Evolutionary conservation across 2,888 invertebrate genomes (phyloP).

Genomic region (Geotrupes spiniger): DNA sequence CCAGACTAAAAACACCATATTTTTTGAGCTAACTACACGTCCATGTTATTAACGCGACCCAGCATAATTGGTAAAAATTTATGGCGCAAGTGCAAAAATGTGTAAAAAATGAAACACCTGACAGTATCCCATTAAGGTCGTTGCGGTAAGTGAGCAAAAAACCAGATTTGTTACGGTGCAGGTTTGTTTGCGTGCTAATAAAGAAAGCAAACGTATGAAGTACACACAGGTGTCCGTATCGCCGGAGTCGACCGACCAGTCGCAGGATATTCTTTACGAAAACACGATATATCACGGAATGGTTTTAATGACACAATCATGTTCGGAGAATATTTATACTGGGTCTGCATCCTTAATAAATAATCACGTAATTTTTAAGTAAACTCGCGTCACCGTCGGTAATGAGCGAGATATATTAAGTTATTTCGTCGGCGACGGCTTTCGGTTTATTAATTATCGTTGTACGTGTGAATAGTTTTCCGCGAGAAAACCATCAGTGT

Average conservation of each 20-base stretch:
- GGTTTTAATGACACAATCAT: slow-evolving; percentile 2
- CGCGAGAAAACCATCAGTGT: too few relatives aligned
- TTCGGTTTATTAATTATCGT: too few relatives aligned
- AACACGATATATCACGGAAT: slow-evolving; percentile 1
- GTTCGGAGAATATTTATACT: slow-evolving; percentile 5
- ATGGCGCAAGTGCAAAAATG: too few relatives aligned
- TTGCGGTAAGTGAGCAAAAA: slow-evolving; percentile 23
- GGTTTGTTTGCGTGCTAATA: slow-evolving; percentile 23
- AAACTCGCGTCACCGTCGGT: slow-evolving; percentile 2
- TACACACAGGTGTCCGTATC: slow-evolving; percentile 14
- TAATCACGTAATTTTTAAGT: slow-evolving; percentile 1
- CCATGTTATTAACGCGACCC: too few relatives aligned
- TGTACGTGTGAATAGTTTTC: too few relatives aligned
- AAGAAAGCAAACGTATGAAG: slow-evolving; percentile 22
- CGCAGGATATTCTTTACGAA: slow-evolving; percentile 8
- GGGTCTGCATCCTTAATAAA: not conserved
- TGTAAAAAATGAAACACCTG: too few relatives aligned
- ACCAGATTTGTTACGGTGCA: slow-evolving; percentile 23
- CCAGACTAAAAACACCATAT: too few relatives aligned
- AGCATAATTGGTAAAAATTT: too few relatives aligned
- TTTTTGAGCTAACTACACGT: too few relatives aligned
- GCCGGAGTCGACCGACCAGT: slow-evolving; percentile 10
- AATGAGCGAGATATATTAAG: too few relatives aligned
- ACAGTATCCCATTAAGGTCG: slow-evolving; percentile 18
- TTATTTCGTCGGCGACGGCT: too few relatives aligned